Conservation (phyloP, 2,797 vertebrate species). For the Gymnothorax javanicus region DNA sequence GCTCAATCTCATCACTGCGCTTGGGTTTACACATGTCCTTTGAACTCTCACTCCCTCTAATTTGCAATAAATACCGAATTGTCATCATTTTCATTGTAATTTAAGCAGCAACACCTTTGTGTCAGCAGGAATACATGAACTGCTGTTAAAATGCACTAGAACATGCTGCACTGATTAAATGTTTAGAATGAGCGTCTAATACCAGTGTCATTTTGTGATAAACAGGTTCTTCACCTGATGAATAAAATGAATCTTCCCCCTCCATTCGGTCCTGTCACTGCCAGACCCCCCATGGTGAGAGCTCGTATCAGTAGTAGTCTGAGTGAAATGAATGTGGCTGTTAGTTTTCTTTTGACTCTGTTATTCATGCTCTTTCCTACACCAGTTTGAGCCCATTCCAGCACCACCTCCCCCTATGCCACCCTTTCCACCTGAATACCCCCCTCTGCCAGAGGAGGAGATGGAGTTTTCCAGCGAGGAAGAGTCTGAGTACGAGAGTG, state of each 20-base stretch:
- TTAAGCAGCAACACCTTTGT: constrained; percentile 32
- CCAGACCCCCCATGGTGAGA: constrained; percentile 86
- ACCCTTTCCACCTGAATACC: constrained; percentile 83
- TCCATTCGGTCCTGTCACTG: constrained; percentile 89
- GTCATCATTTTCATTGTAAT: constrained; percentile 53
- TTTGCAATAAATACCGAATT: constrained; percentile 62
- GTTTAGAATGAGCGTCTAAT: neutral
- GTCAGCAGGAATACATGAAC: neutral
- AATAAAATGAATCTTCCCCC: constrained; percentile 98
- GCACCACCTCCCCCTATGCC: constrained; percentile 80
- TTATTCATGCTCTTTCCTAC: constrained; percentile 15
- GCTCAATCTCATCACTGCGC: neutral
- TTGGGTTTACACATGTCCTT: neutral
- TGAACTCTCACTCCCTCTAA: constrained; percentile 32
- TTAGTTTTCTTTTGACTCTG: neutral
- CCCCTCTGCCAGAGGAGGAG: constrained; percentile 86
- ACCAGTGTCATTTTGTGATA: constrained; percentile 20
- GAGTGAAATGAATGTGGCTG: neutral
- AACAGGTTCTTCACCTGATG: constrained; percentile 96
- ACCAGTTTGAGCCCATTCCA: constrained; percentile 81
- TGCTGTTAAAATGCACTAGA: neutral
- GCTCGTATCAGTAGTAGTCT: neutral
- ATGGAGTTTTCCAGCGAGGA: constrained; percentile 78
- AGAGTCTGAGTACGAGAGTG: constrained; percentile 95
- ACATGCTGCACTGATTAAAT: neutral